Evolutionary conservation across 1,140 invertebrate genomes (phyloP).

Genomic region (Andrena cerasifolii): DNA sequence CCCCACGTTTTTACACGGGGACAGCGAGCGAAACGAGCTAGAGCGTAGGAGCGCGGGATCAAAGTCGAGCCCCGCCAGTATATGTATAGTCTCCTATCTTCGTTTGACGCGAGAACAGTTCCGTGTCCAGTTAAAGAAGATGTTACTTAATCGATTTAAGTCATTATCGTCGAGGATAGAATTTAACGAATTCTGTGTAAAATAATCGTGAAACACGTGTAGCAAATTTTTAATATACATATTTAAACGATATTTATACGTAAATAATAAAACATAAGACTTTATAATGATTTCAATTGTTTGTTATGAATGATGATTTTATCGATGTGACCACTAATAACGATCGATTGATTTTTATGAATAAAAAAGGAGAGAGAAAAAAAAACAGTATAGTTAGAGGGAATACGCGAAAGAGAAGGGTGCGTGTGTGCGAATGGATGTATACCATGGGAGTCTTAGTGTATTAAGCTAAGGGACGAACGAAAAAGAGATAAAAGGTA

Average conservation of each 20-base stretch:
- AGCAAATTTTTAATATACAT: slow-evolving; percentile 79
- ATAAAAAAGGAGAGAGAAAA: too few relatives aligned
- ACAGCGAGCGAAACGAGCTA: background rate
- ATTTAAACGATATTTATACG: slow-evolving; percentile 79
- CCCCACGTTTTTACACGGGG: background rate
- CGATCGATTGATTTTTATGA: slow-evolving; percentile 56
- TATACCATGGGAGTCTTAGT: slow-evolving; percentile 43
- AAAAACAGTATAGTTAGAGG: background rate
- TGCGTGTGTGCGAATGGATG: slow-evolving; percentile 36
- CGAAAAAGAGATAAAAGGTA: slow-evolving; percentile 4
- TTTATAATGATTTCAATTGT: slow-evolving; percentile 66
- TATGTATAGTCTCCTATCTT: slow-evolving; percentile 37
- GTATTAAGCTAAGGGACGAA: background rate
- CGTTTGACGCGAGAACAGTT: slow-evolving; percentile 53
- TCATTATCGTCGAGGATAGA: slow-evolving; percentile 72
- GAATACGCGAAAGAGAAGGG: slow-evolving; percentile 20
- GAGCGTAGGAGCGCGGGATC: background rate
- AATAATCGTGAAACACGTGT: slow-evolving; percentile 77
- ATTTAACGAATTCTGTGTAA: slow-evolving; percentile 77
- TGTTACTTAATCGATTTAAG: slow-evolving; percentile 75
- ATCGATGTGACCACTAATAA: slow-evolving; percentile 70
- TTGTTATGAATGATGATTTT: slow-evolving; percentile 71
- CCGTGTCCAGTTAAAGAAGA: slow-evolving; percentile 62
- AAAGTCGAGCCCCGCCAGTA: slow-evolving; percentile 12
- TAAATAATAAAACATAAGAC: slow-evolving; percentile 72